Evolutionary conservation across 2,888 invertebrate species (phyloP).

Genomic region (Lasioglossum pauxillum): DNA sequence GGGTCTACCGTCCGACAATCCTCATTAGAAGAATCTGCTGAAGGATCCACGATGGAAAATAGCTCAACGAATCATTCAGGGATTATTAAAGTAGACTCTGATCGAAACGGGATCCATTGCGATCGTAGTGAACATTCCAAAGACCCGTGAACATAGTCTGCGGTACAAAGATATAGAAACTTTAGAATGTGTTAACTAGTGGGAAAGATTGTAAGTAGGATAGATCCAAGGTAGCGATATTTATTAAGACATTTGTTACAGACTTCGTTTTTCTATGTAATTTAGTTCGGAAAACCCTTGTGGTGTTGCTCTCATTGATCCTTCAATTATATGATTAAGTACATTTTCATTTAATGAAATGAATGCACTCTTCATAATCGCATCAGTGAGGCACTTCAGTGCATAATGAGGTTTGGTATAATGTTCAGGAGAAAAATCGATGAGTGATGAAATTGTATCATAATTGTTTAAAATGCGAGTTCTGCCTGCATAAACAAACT

Average conservation of each 20-base stretch:
- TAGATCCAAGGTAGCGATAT: slow-evolving; percentile 22
- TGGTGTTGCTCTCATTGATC: neutral
- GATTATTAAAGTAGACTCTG: slow-evolving; percentile 9
- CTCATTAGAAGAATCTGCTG: slow-evolving; percentile 44
- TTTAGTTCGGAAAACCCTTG: no score
- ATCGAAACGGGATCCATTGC: neutral
- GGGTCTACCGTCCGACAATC: slow-evolving; percentile 86
- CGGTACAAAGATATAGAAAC: slow-evolving; percentile 5
- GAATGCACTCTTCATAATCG: neutral
- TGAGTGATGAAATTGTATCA: neutral
- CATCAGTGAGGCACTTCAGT: neutral
- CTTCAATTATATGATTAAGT: neutral
- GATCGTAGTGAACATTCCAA: neutral
- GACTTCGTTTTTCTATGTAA: neutral
- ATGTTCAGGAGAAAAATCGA: neutral
- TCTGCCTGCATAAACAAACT: no score
- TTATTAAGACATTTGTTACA: slow-evolving; percentile 3
- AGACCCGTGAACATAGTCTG: slow-evolving; percentile 18
- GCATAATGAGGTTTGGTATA: neutral
- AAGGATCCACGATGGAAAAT: neutral
- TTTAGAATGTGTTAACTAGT: neutral
- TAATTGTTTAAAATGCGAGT: no score
- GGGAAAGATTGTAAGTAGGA: neutral
- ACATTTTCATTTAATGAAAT: neutral
- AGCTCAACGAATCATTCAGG: slow-evolving; percentile 56